Evolutionary conservation across 1,140 invertebrate species (phyloP), one percentile per base, ranked within the genome.

Genomic region (Papilio helenus): DNA sequence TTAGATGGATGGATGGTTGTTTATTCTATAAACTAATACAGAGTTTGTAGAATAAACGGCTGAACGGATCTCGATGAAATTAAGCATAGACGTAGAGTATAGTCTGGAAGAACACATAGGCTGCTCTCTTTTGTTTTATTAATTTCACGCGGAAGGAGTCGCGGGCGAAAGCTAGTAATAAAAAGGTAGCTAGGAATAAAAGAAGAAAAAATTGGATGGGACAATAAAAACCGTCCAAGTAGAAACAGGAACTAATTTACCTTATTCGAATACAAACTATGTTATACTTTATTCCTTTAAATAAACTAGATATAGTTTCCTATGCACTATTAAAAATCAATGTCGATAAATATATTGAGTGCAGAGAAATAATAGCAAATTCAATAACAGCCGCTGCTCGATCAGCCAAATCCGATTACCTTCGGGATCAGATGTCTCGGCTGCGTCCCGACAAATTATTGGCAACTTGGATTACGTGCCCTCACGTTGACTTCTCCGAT

Each of bases 301-400:
- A 23, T 9, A 23, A 55, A 18, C 7, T 61, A 61, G 58, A 61
- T 23, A 26, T 58, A 76, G 49, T 18, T 76, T 58, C 46, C 73
- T 68, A 87, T 81, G 79, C 83, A 90, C 90, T 91, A 93, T 90
- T 91, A 93, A 92, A 88, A 93, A 93, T 93, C 92, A 93, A 93
- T 92, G 90, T 92, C 83, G 79, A 83, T 81, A 76, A 83, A 83
- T 82, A 80, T 83, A 78, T 72, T 83, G 84, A 86, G 42, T 44
- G 72, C 42, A 88, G 79, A 82, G 86, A 87, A 90, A 90, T 90
- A 91, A 89, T 88, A 88, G 87, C 85, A 91, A 92, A 92, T 86
- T 87, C 85, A 90, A 93, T 91, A 91, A 91, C 74, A 83, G 72
- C 65, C 87, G 79, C 86, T 87, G 86, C 86, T 92, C 91, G 92